phyloP scores from a whole-genome alignment of 1,140 invertebrate genomes.

The Drosophila kanapiae region DNA sequence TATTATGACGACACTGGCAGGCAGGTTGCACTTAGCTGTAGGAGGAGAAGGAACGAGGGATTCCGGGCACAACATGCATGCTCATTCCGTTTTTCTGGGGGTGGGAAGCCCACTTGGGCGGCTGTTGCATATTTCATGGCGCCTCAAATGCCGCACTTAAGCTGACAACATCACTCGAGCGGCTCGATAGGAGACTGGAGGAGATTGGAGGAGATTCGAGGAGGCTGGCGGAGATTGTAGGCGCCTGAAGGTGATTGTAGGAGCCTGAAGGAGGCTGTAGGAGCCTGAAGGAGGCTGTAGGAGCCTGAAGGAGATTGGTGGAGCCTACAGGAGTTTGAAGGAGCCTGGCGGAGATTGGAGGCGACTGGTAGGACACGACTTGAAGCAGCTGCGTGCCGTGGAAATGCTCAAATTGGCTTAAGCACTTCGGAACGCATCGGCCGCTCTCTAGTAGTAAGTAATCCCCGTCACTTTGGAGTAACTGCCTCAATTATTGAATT shows the following conservation, averaged over 20 bases:
- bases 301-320: too few species aligned
- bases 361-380: slow-evolving; percentile 7
- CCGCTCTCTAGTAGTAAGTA: neutral
- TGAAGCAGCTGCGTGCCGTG: slow-evolving; percentile 57
- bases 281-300: too few species aligned
- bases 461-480: neutral
- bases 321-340: too few species aligned
- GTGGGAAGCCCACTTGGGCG: slow-evolving; percentile 30
- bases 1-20: neutral
- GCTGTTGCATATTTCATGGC: slow-evolving; percentile 75
- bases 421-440: slow-evolving; percentile 31
- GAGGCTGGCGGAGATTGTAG: neutral
- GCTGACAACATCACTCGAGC: slow-evolving; percentile 59
- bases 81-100: slow-evolving; percentile 17
- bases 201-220: neutral
- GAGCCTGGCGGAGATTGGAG: neutral
- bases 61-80: slow-evolving; percentile 21
- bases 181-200: neutral
- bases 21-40: slow-evolving; percentile 2
- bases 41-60: neutral
- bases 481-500: slow-evolving; percentile 38
- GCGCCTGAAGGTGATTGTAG: too few species aligned
- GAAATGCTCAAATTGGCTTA: slow-evolving; percentile 67
- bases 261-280: too few species aligned
- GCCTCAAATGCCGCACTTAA: slow-evolving; percentile 70